Evolutionary conservation across 2,113 vertebrate genomes (phyloP).

Genomic region (Oryzias javanicus): DNA sequence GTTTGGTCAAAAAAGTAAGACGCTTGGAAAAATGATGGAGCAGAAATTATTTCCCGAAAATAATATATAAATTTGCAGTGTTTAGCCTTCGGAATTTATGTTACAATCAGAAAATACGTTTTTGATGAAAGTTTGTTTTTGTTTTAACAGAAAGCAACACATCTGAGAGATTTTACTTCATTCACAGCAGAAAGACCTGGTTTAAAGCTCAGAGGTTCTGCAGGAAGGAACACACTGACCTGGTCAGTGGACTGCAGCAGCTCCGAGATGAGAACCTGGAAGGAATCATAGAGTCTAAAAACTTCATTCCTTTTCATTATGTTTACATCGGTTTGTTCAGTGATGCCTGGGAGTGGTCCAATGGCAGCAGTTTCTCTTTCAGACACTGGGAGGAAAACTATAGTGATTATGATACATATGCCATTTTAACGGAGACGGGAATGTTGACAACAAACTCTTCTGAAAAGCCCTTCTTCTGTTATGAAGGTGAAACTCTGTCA

Average conservation of each 20-base stretch:
- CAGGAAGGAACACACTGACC: conserved; percentile 20
- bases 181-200: fast-evolving
- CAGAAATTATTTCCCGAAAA: too few species aligned
- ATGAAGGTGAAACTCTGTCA: not conserved
- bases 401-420: too few species aligned
- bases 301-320: too few species aligned
- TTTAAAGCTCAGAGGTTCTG: not conserved
- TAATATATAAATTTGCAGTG: too few species aligned
- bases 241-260: conserved; percentile 9
- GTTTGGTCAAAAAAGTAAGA: too few species aligned
- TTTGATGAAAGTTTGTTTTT: not conserved
- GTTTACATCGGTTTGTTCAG: conserved; percentile 17
- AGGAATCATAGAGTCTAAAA: not conserved
- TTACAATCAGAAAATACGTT: not conserved
- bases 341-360: conserved; percentile 27
- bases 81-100: too few species aligned
- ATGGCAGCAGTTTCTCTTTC: not conserved
- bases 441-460: too few species aligned
- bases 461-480: not conserved
- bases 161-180: not conserved
- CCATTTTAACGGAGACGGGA: too few species aligned
- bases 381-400: not conserved
- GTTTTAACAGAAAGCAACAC: not conserved
- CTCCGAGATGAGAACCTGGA: not conserved
- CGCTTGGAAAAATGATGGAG: too few species aligned